phyloP scores from a whole-genome alignment of 2,888 invertebrate species.

The Aricia artaxerxes region DNA sequence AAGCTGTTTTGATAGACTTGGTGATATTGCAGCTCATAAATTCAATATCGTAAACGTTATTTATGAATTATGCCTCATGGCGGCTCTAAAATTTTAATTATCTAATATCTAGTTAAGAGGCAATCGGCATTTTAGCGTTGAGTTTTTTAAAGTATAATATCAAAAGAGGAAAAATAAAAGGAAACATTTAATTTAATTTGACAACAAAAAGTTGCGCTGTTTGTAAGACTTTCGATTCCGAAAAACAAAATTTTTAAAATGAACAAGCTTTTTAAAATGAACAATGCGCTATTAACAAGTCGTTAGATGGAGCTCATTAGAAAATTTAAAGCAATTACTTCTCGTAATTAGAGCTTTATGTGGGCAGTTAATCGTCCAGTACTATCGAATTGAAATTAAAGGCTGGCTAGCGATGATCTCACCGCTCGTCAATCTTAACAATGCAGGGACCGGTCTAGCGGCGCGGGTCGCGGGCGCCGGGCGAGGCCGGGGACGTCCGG shows the following conservation, averaged over 20 bases:
- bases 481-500: slow-evolving; percentile 58
- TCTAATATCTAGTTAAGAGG: not conserved
- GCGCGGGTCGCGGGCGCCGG: slow-evolving; percentile 39
- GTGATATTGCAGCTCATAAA: not conserved
- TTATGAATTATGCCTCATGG: not conserved
- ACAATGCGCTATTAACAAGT: not conserved
- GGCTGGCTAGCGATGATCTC: slow-evolving; percentile 67
- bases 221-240: not conserved
- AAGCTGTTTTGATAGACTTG: not conserved
- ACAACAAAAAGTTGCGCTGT: not conserved
- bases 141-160: not conserved
- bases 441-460: slow-evolving; percentile 73
- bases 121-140: not conserved
- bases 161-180: not conserved
- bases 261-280: not conserved
- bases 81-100: not conserved
- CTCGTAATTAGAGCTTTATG: not conserved
- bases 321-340: slow-evolving; percentile 4
- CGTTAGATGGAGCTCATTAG: not conserved
- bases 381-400: slow-evolving; percentile 60
- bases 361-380: slow-evolving; percentile 43
- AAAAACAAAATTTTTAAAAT: not conserved
- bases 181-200: not conserved
- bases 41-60: not conserved
- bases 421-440: slow-evolving; percentile 77